A percentile compares a stretch with the other conserved stretches of the same genome.
phyloP scores from a whole-genome alignment of 2,797 vertebrate genomes.

The Lithobates sylvaticus region DNA sequence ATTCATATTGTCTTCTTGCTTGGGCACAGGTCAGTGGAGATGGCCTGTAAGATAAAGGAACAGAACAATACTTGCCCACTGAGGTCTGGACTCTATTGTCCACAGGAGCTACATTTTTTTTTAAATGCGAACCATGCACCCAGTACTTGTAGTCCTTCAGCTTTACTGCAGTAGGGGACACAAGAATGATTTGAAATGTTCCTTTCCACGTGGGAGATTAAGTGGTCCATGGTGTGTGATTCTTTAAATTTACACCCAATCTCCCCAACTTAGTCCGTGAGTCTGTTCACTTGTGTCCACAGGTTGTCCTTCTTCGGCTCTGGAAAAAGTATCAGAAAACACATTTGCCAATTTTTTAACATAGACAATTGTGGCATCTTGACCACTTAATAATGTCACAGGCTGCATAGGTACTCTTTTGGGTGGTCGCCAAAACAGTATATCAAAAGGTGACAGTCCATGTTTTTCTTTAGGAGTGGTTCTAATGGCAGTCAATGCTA shows the following conservation, averaged over 20 bases:
- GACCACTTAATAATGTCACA: too few species aligned
- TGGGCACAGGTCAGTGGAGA: neutral
- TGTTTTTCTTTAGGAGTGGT: too few species aligned
- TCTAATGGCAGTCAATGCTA: neutral
- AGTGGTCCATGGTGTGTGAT: neutral
- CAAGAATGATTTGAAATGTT: neutral
- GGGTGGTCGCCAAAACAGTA: neutral
- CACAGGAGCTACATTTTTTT: neutral
- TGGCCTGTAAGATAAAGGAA: neutral
- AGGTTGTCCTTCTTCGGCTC: neutral
- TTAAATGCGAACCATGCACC: neutral
- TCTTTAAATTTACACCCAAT: neutral
- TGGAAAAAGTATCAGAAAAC: too few species aligned
- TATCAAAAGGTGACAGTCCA: too few species aligned
- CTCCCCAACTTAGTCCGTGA: neutral
- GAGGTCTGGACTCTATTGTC: neutral
- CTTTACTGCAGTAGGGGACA: neutral
- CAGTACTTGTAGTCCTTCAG: neutral
- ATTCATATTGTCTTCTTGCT: neutral
- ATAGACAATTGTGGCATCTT: too few species aligned
- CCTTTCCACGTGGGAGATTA: neutral
- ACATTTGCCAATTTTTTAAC: too few species aligned
- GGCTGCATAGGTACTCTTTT: neutral
- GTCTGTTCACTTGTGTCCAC: neutral
- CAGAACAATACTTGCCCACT: neutral